Evolutionary conservation across 2,888 invertebrate genomes (phyloP), one percentile per base, ranked within the genome.

Genomic region (Furcula furcula): DNA sequence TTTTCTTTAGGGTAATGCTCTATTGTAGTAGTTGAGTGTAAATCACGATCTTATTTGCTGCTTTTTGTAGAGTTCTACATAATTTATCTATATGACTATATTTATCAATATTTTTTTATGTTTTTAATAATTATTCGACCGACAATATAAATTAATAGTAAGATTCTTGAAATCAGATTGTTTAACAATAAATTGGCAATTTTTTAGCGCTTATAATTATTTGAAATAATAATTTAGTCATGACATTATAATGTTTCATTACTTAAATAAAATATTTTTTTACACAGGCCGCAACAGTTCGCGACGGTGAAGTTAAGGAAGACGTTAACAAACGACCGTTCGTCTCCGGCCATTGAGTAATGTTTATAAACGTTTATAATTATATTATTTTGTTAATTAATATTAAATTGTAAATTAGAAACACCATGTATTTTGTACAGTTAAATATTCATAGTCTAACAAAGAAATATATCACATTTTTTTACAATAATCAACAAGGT

Each of bases 231-330:
- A n/a, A n/a, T n/a, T n/a, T n/a, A n/a, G n/a, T n/a, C n/a, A n/a
- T n/a, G n/a, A n/a, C n/a, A n/a, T n/a, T n/a, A n/a, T n/a, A n/a
- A n/a, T n/a, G n/a, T n/a, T n/a, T n/a, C n/a, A n/a, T n/a, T n/a
- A n/a, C n/a, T n/a, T n/a, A n/a, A n/a, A n/a, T n/a, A n/a, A n/a
- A n/a, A n/a, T n/a, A n/a, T n/a, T 27, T 31, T 49, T 31, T 55
- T 87, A 85, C 49, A 4, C 93, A 96, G 95, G 91, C 92, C 93
- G 68, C 95, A 95, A 80, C 94, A 95, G 80, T 96, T 96, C 76
- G 95, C 96, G 42, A 96, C 96, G 45, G 95, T 96, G 76, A 96
- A 96, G 90, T 92, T 96, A 76, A 92, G 95, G 78, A 95, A 95
- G 90, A 93, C 94, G 67, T 93, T 94, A 89, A 95, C 95, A 72